Evolutionary conservation across 2,888 invertebrate genomes (phyloP).

Genomic region (Mimachlamys varia): DNA sequence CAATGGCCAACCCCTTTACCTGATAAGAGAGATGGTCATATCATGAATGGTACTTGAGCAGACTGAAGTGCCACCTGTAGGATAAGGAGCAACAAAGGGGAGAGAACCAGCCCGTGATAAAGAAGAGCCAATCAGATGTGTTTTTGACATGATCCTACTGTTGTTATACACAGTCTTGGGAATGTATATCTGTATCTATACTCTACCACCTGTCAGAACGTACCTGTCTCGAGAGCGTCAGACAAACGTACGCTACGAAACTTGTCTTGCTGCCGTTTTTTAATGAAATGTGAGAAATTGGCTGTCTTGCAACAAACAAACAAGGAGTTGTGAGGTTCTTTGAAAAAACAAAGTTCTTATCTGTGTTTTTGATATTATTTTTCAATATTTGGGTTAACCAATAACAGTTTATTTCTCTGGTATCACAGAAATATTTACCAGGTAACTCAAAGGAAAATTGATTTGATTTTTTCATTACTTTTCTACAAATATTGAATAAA

Average conservation of each 20-base stretch:
- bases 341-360: neutral
- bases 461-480: too few species aligned
- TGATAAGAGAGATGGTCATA: neutral
- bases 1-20: neutral
- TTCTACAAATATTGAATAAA: too few species aligned
- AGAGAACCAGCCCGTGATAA: neutral
- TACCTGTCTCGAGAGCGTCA: neutral
- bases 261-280: neutral
- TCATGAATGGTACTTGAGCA: neutral
- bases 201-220: neutral
- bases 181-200: constrained; percentile 33
- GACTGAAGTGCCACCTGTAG: constrained; percentile 2
- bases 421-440: too few species aligned
- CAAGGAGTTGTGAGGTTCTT: neutral
- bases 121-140: neutral
- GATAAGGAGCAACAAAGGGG: neutral
- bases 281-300: neutral
- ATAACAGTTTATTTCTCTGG: too few species aligned
- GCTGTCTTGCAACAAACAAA: neutral
- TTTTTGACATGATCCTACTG: constrained; percentile 4
- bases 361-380: too few species aligned
- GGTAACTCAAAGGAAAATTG: too few species aligned
- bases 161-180: neutral
- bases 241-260: neutral
- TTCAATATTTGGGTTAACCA: too few species aligned